phyloP scores from a whole-genome alignment of 2,797 vertebrate genomes.

The Brachyrhaphis roseni region DNA sequence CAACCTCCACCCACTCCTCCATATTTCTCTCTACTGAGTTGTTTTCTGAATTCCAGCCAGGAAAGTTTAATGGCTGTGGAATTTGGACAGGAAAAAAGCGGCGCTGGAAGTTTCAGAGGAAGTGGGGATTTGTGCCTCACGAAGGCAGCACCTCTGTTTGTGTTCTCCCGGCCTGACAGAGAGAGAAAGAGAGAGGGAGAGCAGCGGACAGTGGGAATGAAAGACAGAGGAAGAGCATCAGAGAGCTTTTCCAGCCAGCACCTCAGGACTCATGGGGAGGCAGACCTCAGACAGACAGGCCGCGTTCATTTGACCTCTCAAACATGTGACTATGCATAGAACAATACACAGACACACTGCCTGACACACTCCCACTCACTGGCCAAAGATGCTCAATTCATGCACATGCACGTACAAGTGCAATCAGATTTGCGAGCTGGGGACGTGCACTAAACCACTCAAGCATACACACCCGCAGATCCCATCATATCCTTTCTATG shows the following conservation, averaged over 20 bases:
- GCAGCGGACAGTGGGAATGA: slow-evolving; percentile 51
- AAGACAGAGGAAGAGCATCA: slow-evolving; percentile 80
- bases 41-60: slow-evolving; percentile 88
- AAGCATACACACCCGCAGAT: background rate
- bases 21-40: slow-evolving; percentile 74
- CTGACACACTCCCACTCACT: slow-evolving; percentile 43
- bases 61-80: slow-evolving; percentile 97
- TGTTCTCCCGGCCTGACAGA: slow-evolving; percentile 76
- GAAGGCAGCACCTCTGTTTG: slow-evolving; percentile 88
- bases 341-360: slow-evolving; percentile 53
- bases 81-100: slow-evolving; percentile 91
- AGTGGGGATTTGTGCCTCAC: slow-evolving; percentile 87
- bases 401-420: slow-evolving; percentile 22
- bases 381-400: slow-evolving; percentile 27
- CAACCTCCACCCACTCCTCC: slow-evolving; percentile 24
- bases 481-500: slow-evolving; percentile 56
- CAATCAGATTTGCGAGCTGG: slow-evolving; percentile 8
- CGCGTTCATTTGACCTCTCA: slow-evolving; percentile 64
- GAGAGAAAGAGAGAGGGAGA: slow-evolving; percentile 66
- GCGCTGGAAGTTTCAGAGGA: slow-evolving; percentile 92
- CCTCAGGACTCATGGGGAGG: slow-evolving; percentile 66
- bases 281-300: slow-evolving; percentile 76
- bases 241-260: slow-evolving; percentile 80
- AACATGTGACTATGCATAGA: slow-evolving; percentile 53
- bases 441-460: slow-evolving; percentile 22